Evolutionary conservation across 53 echinoderm and acorn worm genomes (phyloP).

Genomic region (Astropecten irregularis): DNA sequence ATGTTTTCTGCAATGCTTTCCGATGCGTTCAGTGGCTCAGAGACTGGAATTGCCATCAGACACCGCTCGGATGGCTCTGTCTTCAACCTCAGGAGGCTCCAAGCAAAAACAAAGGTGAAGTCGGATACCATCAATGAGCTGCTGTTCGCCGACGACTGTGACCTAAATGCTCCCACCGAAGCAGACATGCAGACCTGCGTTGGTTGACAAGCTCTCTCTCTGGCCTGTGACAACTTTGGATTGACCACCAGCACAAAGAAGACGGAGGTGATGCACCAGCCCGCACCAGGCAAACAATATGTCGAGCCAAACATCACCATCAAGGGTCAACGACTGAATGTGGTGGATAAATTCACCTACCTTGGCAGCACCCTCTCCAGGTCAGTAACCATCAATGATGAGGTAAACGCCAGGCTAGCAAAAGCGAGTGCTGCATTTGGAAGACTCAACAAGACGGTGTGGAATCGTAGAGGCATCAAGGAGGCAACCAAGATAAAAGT

Average conservation of each 20-base stretch:
- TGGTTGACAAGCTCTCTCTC: slow-evolving; percentile 9
- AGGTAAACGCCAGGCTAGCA: too few species aligned
- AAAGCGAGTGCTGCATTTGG: too few species aligned
- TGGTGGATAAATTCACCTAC: too few species aligned
- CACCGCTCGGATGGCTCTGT: background rate
- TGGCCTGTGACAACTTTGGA: slow-evolving; percentile 22
- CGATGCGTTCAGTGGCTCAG: background rate
- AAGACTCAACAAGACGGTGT: too few species aligned
- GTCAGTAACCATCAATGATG: too few species aligned
- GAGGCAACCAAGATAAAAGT: too few species aligned
- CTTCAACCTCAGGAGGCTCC: slow-evolving; percentile 16
- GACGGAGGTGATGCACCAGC: too few species aligned
- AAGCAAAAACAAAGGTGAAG: slow-evolving; percentile 19
- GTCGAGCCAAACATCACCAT: too few species aligned
- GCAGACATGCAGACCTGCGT: background rate
- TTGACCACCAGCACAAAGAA: slow-evolving; percentile 46
- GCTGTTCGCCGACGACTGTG: slow-evolving; percentile 1
- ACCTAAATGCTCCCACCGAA: background rate
- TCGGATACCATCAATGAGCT: background rate
- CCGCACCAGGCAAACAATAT: too few species aligned
- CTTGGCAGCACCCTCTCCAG: too few species aligned
- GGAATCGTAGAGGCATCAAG: too few species aligned
- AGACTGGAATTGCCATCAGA: background rate
- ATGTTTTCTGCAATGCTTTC: slow-evolving; percentile 31
- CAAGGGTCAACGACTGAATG: too few species aligned